Evolutionary conservation across 2,797 vertebrate species (phyloP).

Genomic region (Esox lucius): DNA sequence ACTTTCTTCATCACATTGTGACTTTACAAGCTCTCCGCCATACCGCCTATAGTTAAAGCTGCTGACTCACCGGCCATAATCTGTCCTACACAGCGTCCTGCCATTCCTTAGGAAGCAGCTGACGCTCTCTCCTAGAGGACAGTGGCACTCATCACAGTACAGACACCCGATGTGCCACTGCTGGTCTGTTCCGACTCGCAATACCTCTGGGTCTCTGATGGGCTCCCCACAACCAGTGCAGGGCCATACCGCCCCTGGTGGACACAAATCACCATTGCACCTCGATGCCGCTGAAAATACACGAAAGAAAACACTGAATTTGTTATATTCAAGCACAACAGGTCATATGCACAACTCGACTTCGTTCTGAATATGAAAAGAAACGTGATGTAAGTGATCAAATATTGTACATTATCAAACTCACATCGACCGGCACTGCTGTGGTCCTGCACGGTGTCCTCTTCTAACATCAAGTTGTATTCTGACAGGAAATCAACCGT

Average conservation of each 20-base stretch:
- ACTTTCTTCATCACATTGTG: no score
- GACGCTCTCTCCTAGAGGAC: slow-evolving; percentile 6
- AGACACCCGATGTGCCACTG: slow-evolving; percentile 19
- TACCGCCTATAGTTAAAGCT: not conserved
- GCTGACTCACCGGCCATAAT: slow-evolving; percentile 16
- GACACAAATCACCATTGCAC: slow-evolving; percentile 8
- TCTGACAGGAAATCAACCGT: not conserved
- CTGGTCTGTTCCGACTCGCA: slow-evolving; percentile 12
- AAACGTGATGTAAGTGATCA: not conserved
- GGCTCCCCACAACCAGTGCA: slow-evolving; percentile 11
- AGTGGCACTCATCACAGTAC: slow-evolving; percentile 15
- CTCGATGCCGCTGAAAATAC: not conserved
- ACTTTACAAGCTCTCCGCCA: not conserved
- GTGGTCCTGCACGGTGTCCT: slow-evolving; percentile 1
- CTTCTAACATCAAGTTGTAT: not conserved
- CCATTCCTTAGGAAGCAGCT: slow-evolving; percentile 21
- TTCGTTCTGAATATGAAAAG: not conserved
- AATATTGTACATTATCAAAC: not conserved
- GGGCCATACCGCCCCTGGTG: slow-evolving; percentile 23
- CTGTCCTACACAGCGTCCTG: not conserved
- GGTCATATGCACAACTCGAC: no score
- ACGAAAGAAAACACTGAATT: not conserved
- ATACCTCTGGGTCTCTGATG: slow-evolving; percentile 18
- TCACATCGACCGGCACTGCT: slow-evolving; percentile 2
- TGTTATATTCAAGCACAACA: not conserved